These are phyloP conservation scores for Gobius niger DNA, from an alignment of 2,113 vertebrate genomes.

Conservation along the genomic window DNA sequence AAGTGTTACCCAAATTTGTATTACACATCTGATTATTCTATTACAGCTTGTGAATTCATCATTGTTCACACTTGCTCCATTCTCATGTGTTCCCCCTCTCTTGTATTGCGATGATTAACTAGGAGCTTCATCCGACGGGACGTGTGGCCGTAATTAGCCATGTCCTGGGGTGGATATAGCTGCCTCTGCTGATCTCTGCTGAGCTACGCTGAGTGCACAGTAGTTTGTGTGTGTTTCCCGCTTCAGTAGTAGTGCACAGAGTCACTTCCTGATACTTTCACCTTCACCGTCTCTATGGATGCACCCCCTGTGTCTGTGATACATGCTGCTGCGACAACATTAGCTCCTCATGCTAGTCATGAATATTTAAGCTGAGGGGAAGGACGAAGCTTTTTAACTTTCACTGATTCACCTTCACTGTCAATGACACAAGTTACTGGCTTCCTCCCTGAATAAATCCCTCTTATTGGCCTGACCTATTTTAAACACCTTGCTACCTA, in stretches of 20 bases:
- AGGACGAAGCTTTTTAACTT: constrained; percentile 20
- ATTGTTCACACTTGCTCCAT: constrained; percentile 17
- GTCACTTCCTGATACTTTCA: constrained; percentile 22
- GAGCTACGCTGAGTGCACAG: constrained; percentile 35
- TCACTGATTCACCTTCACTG: constrained; percentile 7
- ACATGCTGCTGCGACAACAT: not conserved
- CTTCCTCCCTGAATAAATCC: not conserved
- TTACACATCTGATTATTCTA: constrained; percentile 41
- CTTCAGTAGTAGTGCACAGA: constrained; percentile 6
- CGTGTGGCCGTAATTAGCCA: constrained; percentile 54
- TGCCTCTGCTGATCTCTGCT: constrained; percentile 44
- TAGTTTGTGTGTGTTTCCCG: constrained; percentile 33
- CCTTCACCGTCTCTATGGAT: constrained; percentile 28
- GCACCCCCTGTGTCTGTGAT: not conserved
- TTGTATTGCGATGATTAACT: constrained; percentile 30
- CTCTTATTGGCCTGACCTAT: too few species aligned
- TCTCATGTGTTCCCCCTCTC: constrained; percentile 11
- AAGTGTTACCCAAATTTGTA: too few species aligned
- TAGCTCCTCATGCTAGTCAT: constrained; percentile 16
- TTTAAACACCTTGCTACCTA: too few species aligned
- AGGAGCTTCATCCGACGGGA: constrained; percentile 47
- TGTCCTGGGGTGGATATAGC: constrained; percentile 49
- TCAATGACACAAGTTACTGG: constrained; percentile 7
- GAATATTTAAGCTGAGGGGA: constrained; percentile 33
- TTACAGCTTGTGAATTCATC: constrained; percentile 22